phyloP scores from a whole-genome alignment of 2,113 vertebrate genomes.

The Elaphurus davidianus region DNA sequence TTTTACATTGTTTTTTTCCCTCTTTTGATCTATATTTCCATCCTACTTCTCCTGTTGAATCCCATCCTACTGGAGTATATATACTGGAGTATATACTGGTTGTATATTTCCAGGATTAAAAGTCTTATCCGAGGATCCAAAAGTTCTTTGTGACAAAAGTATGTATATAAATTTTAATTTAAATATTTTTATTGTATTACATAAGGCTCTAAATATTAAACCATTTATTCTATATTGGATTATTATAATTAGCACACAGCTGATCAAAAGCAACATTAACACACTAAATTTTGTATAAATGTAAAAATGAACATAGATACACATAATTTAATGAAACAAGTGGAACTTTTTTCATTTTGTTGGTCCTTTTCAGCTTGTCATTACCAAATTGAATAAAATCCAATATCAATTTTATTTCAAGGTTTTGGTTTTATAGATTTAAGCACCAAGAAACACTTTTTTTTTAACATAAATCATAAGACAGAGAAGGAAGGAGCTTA shows the following conservation, averaged over 20 bases:
- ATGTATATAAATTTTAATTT: not conserved
- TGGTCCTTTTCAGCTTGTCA: not conserved
- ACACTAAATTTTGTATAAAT: not conserved
- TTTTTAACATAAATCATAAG: not conserved
- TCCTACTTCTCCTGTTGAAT: not conserved
- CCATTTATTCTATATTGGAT: not conserved
- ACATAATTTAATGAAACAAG: not conserved
- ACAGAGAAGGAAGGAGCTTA: not conserved
- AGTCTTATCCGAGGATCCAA: not conserved
- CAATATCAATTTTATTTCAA: not conserved
- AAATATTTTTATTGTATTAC: not conserved
- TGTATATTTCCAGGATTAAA: not conserved
- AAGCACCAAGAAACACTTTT: not conserved
- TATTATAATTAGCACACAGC: not conserved
- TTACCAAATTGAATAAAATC: not conserved
- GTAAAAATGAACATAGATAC: not conserved
- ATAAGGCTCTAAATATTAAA: not conserved
- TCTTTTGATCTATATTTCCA: not conserved
- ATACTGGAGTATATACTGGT: too few species aligned
- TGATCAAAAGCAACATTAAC: not conserved
- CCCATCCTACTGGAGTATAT: not conserved
- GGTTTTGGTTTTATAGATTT: slow-evolving; percentile 22
- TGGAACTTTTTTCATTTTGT: not conserved
- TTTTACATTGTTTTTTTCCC: not conserved
- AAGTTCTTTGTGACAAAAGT: slow-evolving; percentile 4